Conservation (phyloP, 2,888 invertebrate genomes). For the Drosophila kambysellisi region DNA sequence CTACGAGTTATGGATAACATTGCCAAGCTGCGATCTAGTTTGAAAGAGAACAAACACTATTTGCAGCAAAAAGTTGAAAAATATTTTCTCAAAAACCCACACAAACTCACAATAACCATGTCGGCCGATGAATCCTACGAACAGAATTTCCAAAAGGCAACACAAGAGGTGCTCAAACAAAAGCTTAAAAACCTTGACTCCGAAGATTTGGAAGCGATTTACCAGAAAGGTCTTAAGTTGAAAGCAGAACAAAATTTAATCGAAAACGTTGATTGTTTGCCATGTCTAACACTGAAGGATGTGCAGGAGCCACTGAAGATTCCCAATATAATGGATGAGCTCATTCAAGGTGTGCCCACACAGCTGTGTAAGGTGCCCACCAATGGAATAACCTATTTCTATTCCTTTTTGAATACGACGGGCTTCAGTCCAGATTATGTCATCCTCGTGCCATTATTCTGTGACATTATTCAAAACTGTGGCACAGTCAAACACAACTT, state of each 20-base stretch:
- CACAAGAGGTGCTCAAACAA: conserved; percentile 88
- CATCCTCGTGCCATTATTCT: conserved; percentile 92
- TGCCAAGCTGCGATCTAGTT: conserved; percentile 87
- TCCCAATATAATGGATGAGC: conserved; percentile 65
- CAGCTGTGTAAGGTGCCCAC: conserved; percentile 93
- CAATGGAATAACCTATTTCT: conserved; percentile 95
- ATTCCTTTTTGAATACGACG: conserved; percentile 90
- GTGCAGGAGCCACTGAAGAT: conserved; percentile 88
- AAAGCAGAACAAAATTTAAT: conserved; percentile 89
- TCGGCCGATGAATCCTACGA: conserved; percentile 92
- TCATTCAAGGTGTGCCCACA: conserved; percentile 87
- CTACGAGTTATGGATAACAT: conserved; percentile 91
- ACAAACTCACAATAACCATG: conserved; percentile 93
- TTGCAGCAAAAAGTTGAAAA: conserved; percentile 89
- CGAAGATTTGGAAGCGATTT: conserved; percentile 87
- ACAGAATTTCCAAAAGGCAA: conserved; percentile 87
- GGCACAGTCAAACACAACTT: conserved; percentile 93
- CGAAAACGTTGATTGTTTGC: conserved; percentile 91
- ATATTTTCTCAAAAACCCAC: conserved; percentile 92
- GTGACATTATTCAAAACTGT: conserved; percentile 92
- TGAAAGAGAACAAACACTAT: conserved; percentile 89
- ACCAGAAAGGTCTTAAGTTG: conserved; percentile 89
- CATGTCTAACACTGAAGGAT: conserved; percentile 92
- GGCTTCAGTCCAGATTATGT: conserved; percentile 89
- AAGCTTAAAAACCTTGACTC: conserved; percentile 87